A percentile compares a stretch with the other conserved stretches of the same genome.
phyloP scores from a whole-genome alignment of 2,113 vertebrate species.

The Eretmodus cyanostictus region DNA sequence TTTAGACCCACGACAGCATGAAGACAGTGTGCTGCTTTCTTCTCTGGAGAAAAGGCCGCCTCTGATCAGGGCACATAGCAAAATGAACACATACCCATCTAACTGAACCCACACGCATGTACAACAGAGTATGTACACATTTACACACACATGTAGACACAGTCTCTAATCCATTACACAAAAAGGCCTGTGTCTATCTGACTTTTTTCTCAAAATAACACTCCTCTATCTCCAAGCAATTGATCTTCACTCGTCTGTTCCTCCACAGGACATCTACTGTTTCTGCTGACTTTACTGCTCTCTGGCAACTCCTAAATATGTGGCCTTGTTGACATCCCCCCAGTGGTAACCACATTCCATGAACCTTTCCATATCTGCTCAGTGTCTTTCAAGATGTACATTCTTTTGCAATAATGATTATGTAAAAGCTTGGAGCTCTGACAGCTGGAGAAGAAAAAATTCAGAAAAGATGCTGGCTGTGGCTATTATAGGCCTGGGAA shows the following conservation, averaged over 20 bases:
- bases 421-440: constrained; percentile 26
- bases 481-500: constrained; percentile 18
- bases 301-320: constrained; percentile 14
- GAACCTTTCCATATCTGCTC: constrained; percentile 14
- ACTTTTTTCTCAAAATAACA: constrained; percentile 33
- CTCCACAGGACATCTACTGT: constrained; percentile 44
- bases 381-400: background rate
- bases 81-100: background rate
- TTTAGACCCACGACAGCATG: background rate
- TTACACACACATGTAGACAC: background rate
- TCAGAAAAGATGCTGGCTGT: constrained; percentile 1
- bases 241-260: constrained; percentile 36
- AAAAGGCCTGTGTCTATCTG: constrained; percentile 43
- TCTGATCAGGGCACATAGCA: constrained; percentile 21
- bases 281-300: constrained; percentile 3
- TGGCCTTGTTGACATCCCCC: constrained; percentile 8
- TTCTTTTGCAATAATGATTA: constrained; percentile 33
- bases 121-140: background rate
- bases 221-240: constrained; percentile 26
- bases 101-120: background rate
- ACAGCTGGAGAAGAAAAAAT: background rate
- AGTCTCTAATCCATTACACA: constrained; percentile 28
- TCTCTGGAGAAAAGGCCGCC: constrained; percentile 21
- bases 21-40: constrained; percentile 62
- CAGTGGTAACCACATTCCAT: constrained; percentile 14